Evolutionary conservation across 2,888 invertebrate species (phyloP).

Genomic region (Leucophenga montana): DNA sequence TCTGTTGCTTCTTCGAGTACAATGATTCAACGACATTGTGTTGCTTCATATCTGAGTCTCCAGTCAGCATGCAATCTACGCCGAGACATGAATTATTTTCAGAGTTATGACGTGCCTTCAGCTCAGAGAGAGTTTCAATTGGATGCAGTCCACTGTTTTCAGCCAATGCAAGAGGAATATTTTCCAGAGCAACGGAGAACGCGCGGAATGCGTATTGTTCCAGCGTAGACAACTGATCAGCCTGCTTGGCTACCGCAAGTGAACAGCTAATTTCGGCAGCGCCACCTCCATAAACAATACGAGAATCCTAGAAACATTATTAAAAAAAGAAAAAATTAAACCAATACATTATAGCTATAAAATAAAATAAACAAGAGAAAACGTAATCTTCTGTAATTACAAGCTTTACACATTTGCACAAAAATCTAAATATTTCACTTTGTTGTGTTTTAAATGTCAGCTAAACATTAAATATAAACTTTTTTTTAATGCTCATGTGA

Average conservation of each 20-base stretch:
- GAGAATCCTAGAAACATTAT: slow-evolving; percentile 75
- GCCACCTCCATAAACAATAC: slow-evolving; percentile 98
- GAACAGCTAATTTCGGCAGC: slow-evolving; percentile 97
- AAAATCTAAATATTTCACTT: too few relatives aligned
- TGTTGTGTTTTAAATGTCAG: too few relatives aligned
- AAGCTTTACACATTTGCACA: too few relatives aligned
- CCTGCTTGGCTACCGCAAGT: slow-evolving; percentile 89
- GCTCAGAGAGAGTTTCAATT: slow-evolving; percentile 91
- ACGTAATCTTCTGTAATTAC: too few relatives aligned
- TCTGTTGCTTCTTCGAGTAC: slow-evolving; percentile 97
- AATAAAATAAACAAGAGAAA: not conserved
- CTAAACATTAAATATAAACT: too few relatives aligned
- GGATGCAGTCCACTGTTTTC: slow-evolving; percentile 97
- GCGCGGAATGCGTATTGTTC: slow-evolving; percentile 98
- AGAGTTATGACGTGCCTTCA: slow-evolving; percentile 90
- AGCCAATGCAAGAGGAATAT: slow-evolving; percentile 94
- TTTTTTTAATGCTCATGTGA: too few relatives aligned
- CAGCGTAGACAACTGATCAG: slow-evolving; percentile 89
- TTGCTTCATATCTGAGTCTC: slow-evolving; percentile 90
- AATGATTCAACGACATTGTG: slow-evolving; percentile 98
- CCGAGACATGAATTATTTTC: slow-evolving; percentile 91
- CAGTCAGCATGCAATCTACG: slow-evolving; percentile 93
- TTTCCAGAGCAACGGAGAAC: slow-evolving; percentile 96
- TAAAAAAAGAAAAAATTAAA: too few relatives aligned
- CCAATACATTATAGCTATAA: not conserved